Percentiles rank a stretch among this genome's conserved stretches.
These are phyloP conservation scores for Cheirogaleus medius DNA, from an alignment of 2,113 vertebrate genomes.

Conservation along the genomic window DNA sequence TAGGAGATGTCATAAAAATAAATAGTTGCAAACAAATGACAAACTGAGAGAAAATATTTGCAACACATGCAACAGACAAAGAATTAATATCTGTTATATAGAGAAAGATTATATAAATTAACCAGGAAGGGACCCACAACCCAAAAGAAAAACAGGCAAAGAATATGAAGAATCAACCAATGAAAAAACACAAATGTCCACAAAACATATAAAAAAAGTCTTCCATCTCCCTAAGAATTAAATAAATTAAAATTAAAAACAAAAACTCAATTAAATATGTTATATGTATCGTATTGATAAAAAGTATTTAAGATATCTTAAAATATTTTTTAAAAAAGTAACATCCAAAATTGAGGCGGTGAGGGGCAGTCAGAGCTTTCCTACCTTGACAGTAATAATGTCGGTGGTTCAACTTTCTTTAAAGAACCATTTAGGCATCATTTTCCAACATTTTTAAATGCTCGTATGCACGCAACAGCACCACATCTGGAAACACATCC, in stretches of 20 bases:
- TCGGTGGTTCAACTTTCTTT: neutral
- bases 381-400: neutral
- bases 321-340: neutral
- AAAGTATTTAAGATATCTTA: neutral
- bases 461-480: accelerated
- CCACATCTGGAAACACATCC: neutral
- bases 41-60: neutral
- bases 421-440: neutral
- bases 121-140: neutral
- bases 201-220: neutral
- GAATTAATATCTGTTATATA: neutral
- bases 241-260: neutral
- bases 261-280: neutral
- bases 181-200: neutral
- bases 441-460: neutral
- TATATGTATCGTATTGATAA: neutral
- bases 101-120: neutral
- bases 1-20: neutral
- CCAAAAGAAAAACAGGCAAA: neutral
- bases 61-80: neutral
- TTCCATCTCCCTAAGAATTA: neutral
- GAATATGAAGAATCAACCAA: neutral
- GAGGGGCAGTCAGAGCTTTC: neutral
- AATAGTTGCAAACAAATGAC: neutral
- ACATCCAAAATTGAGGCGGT: neutral